Base-by-base conservation (phyloP, 1,140 invertebrate species). In the Arion vulgaris region DNA sequence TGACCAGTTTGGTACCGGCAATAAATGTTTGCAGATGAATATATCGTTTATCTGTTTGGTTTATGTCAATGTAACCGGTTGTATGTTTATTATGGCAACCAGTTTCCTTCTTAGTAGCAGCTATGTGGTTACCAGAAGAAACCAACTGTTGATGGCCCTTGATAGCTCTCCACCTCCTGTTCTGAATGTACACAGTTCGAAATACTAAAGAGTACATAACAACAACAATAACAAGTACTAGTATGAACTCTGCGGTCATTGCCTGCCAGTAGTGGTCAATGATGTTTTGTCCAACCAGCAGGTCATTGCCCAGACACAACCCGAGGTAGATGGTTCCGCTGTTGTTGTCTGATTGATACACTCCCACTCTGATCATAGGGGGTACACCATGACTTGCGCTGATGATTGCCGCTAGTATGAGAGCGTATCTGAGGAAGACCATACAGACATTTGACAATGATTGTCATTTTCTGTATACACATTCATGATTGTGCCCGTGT, bases 221-320 rank as follows among this genome's bases (percentile, higher is more conserved):
- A 0, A 79, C 23, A 66, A 71, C 78, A 66, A 17, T 17, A 19
- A 80, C 32, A 4, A 80, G 45, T 13, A 80, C 78, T 13, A 71
- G 4, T 26, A 80, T 39, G 32, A 80, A 80, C 41, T 71, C 32
- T 15, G 80, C 73, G 0, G 86, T 86, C 15, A 89, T 68, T 34
- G 86, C 79, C n/a, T 84, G 77, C 88, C 86, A 89, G 84, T 89
- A 88, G 26, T 84, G 80, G 17, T 86, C 78, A 19, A 85, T 71
- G 26, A 34, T 36, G 1, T 85, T 39, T 1, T 53, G 36, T 1
- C 80, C 69, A 1, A 90, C 85, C 26, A 84, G 49, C 17, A 80
- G 72, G 28, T 84, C 80, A 49, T 86, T 89, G 7, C 82, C 68
- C 19, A 83, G 69, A 53, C 89, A 90, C 45, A 86, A 80, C 11